Conservation (phyloP, 2,888 invertebrate genomes). For the Escarpia spicata region DNA sequence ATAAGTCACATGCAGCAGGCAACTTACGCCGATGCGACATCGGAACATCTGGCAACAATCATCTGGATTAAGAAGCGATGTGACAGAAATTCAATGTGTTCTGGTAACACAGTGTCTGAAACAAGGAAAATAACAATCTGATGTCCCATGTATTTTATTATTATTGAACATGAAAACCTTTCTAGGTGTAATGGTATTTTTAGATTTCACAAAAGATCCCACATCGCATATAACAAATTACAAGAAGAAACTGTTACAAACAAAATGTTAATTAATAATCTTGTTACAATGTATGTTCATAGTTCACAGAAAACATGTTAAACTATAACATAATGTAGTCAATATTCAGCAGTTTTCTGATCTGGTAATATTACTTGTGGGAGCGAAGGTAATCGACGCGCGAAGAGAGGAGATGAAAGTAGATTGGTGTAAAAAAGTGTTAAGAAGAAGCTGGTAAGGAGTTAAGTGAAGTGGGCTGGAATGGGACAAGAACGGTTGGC, state of each 20-base stretch:
- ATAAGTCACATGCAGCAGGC: background rate
- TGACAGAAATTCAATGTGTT: constrained; percentile 45
- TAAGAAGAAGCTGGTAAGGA: no score
- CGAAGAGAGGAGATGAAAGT: no score
- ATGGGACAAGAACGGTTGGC: no score
- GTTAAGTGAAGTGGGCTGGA: no score
- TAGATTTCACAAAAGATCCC: background rate
- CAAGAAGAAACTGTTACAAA: background rate
- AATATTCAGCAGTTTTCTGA: no score
- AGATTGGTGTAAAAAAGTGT: no score
- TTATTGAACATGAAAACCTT: background rate
- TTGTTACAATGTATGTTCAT: background rate
- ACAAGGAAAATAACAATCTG: background rate
- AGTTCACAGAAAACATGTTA: background rate
- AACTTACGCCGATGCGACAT: constrained; percentile 57
- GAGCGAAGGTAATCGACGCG: no score
- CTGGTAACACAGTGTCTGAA: constrained; percentile 43
- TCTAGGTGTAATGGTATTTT: background rate
- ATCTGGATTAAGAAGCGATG: constrained; percentile 49
- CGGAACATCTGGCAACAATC: constrained; percentile 58
- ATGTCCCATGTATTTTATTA: background rate
- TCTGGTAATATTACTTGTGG: no score
- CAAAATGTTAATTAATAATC: background rate
- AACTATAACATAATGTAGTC: background rate
- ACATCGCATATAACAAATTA: background rate